A percentile compares a stretch with the other conserved stretches of the same genome.
These are phyloP conservation scores for Spatulosminthurus flaviceps DNA, from an alignment of 2,888 invertebrate species.

Conservation along the genomic window DNA sequence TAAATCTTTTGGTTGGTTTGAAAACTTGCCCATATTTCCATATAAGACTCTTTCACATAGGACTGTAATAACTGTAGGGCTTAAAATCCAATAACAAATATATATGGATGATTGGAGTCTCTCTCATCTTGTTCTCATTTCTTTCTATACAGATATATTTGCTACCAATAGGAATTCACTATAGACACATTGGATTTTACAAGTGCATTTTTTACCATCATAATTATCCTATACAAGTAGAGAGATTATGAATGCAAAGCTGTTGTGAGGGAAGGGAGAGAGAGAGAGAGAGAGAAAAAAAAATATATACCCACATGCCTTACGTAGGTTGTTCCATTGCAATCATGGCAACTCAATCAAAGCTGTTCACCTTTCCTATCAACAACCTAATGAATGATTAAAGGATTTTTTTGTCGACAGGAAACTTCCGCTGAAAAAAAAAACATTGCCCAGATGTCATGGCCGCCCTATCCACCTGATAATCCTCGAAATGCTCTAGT, in stretches of 20 bases:
- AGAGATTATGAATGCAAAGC: slow-evolving; percentile 1
- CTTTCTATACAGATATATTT: too few relatives aligned
- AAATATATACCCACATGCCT: background rate
- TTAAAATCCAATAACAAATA: too few relatives aligned
- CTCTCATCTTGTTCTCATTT: too few relatives aligned
- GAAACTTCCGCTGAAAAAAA: slow-evolving; percentile 23
- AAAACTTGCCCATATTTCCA: background rate
- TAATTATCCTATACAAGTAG: background rate
- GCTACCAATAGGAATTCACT: background rate
- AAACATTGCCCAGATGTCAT: slow-evolving; percentile 25
- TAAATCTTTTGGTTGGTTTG: slow-evolving; percentile 7
- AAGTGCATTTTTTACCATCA: background rate
- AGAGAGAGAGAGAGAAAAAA: background rate
- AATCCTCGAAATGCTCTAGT: background rate
- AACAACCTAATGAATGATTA: slow-evolving; percentile 33
- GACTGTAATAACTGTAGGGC: too few relatives aligned
- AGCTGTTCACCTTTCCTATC: slow-evolving; percentile 5
- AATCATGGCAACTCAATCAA: slow-evolving; percentile 30
- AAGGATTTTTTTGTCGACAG: slow-evolving; percentile 19
- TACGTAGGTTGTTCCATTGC: background rate
- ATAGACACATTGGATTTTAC: background rate
- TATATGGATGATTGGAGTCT: too few relatives aligned
- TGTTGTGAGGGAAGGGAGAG: too few relatives aligned
- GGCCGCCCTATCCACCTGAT: slow-evolving; percentile 3
- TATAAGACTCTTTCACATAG: background rate